phyloP scores from a whole-genome alignment of 1,140 invertebrate species.

The Helicoverpa armigera region DNA sequence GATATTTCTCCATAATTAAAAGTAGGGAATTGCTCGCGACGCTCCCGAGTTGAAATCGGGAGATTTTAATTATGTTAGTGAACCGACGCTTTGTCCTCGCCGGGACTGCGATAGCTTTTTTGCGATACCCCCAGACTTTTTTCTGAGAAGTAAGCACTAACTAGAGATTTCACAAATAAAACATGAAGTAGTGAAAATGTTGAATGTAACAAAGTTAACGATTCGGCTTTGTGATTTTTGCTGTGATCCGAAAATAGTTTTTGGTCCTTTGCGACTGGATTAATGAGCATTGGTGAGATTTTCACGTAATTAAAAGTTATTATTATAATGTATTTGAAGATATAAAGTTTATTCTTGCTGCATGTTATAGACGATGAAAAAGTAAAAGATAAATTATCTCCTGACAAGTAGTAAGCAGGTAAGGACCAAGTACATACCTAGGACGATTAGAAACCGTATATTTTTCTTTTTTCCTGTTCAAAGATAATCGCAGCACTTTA shows the following conservation, averaged over 20 bases:
- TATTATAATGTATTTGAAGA: neutral
- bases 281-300: neutral
- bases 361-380: too few relatives aligned
- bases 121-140: constrained; percentile 51
- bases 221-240: constrained; percentile 22
- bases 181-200: constrained; percentile 40
- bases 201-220: constrained; percentile 43
- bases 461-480: too few relatives aligned
- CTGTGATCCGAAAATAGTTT: constrained; percentile 9
- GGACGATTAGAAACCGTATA: too few relatives aligned
- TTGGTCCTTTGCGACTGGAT: neutral
- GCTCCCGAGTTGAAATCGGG: constrained; percentile 38
- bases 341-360: neutral
- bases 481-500: too few relatives aligned
- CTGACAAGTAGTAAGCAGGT: too few relatives aligned
- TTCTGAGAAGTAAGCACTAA: constrained; percentile 50
- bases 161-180: constrained; percentile 50
- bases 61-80: constrained; percentile 59
- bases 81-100: constrained; percentile 49
- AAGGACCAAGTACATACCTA: too few relatives aligned
- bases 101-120: constrained; percentile 50
- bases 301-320: neutral
- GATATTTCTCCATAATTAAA: constrained; percentile 52
- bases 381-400: too few relatives aligned
- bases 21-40: constrained; percentile 44